phyloP scores from a whole-genome alignment of 53 echinoderm and acorn worm genomes.

The Paelopatides confundens region DNA sequence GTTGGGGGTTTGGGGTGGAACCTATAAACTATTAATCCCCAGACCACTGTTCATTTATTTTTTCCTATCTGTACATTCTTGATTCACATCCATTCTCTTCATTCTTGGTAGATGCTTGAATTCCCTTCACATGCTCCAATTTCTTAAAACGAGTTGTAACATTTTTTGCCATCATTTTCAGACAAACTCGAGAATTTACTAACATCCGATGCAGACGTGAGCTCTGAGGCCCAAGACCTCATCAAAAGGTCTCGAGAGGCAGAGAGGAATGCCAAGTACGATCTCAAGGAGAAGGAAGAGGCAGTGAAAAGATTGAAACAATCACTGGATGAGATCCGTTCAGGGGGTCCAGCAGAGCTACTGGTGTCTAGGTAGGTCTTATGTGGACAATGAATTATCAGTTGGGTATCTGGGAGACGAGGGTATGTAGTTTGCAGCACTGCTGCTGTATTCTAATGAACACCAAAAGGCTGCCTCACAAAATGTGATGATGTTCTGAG shows the following conservation, averaged over 20 bases:
- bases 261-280: conserved; percentile 68
- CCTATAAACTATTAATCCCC: too few species aligned
- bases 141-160: too few species aligned
- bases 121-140: too few species aligned
- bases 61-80: too few species aligned
- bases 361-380: conserved; percentile 69
- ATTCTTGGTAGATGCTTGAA: too few species aligned
- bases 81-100: too few species aligned
- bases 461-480: too few species aligned
- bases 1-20: too few species aligned
- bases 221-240: conserved; percentile 67
- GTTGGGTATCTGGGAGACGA: too few species aligned
- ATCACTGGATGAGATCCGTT: conserved; percentile 47
- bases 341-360: conserved; percentile 78
- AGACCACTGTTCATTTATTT: too few species aligned
- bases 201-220: conserved; percentile 76
- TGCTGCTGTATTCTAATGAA: neutral
- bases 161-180: neutral
- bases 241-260: conserved; percentile 65
- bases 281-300: conserved; percentile 49
- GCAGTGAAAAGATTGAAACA: conserved; percentile 58
- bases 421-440: neutral
- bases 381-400: neutral
- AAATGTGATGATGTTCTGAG: too few species aligned
- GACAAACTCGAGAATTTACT: conserved; percentile 89